Conservation (phyloP, 2,113 vertebrate species). For the Glaucidium brasilianum region DNA sequence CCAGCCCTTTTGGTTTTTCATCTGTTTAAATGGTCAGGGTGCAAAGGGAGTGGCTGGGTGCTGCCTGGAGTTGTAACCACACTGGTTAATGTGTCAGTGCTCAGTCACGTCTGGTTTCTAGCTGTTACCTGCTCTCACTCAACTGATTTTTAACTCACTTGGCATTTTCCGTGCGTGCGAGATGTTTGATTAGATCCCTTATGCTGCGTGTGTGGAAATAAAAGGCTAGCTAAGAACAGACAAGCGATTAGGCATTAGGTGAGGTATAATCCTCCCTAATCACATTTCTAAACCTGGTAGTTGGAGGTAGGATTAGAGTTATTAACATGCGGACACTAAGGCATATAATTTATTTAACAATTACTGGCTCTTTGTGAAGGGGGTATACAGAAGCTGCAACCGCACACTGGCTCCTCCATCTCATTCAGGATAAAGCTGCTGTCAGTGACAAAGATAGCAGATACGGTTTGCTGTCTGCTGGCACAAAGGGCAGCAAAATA, state of each 20-base stretch:
- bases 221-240: conserved; percentile 40
- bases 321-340: conserved; percentile 49
- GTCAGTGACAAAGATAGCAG: background rate
- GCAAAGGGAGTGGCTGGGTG: background rate
- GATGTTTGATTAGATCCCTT: conserved; percentile 13
- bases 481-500: background rate
- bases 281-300: conserved; percentile 30
- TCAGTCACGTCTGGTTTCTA: background rate
- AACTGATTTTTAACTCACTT: background rate
- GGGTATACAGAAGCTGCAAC: background rate
- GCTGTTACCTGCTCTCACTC: conserved; percentile 17
- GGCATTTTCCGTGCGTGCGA: background rate
- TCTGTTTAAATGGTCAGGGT: background rate
- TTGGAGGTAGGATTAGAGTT: conserved; percentile 62
- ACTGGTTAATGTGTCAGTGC: background rate
- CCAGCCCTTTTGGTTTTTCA: background rate
- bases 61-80: background rate
- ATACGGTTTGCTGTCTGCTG: rapidly evolving
- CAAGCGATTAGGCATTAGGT: conserved; percentile 58
- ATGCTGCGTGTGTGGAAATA: conserved; percentile 33
- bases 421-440: background rate
- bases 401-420: background rate
- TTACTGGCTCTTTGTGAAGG: background rate
- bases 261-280: conserved; percentile 67
- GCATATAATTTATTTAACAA: conserved; percentile 64